These are phyloP conservation scores for Cryptoprocta ferox DNA, from an alignment of 2,797 vertebrate species.

Conservation along the genomic window DNA sequence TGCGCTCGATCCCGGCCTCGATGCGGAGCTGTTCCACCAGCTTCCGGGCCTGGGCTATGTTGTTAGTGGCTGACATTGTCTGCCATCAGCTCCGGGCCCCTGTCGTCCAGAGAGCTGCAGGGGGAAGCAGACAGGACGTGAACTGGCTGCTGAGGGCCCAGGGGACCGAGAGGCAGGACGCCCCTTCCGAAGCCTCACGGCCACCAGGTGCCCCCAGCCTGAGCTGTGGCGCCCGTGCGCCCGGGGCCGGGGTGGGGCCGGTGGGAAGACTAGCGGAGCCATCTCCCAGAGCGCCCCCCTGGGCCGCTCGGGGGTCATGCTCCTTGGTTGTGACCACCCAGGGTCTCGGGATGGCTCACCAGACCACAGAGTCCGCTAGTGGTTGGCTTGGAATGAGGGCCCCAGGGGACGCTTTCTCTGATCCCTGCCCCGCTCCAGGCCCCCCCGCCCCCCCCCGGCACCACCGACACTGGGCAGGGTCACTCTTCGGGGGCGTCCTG, in stretches of 20 bases:
- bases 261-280: neutral
- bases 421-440: neutral
- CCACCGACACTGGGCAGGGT: neutral
- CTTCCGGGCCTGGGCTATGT: constrained; percentile 97
- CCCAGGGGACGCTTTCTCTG: neutral
- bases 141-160: neutral
- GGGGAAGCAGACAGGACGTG: neutral
- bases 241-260: fast-evolving
- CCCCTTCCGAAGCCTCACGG: neutral
- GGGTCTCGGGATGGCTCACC: neutral
- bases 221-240: neutral
- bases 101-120: constrained; percentile 86
- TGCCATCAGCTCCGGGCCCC: constrained; percentile 91
- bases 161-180: neutral
- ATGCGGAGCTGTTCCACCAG: constrained; percentile 98
- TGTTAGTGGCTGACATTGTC: constrained; percentile 97
- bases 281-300: neutral
- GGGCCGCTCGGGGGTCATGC: neutral
- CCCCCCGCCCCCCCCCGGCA: no score
- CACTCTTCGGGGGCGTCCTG: neutral
- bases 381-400: neutral
- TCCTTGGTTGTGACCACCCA: neutral
- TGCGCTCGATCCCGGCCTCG: constrained; percentile 95
- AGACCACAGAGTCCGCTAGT: neutral
- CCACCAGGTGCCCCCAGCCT: neutral